Evolutionary conservation across 1,140 invertebrate species (phyloP), one percentile per base, ranked within the genome.

Genomic region (Chironomus tepperi): DNA sequence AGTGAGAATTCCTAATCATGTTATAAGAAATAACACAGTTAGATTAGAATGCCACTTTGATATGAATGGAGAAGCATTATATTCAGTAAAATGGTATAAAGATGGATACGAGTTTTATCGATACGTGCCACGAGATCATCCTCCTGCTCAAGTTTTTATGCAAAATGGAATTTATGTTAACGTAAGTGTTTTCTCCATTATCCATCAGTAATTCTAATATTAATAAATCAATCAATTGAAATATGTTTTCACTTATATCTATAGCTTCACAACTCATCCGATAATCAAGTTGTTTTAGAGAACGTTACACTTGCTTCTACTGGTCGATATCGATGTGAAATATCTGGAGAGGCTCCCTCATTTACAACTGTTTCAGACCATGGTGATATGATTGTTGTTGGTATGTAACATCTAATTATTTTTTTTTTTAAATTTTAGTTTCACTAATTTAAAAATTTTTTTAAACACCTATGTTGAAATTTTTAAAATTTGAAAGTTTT

Each of bases 61-160:
- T 77, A 83, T 94, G 77, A 91, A 92, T 75, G 89, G 88, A 7
- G 92, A 93, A 79, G 85, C 87, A 43, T 83, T 95, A 7, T 94
- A 94, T 83, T 92, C 91, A 1, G 91, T 93, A 77, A 94, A 93
- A 82, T 94, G 92, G 93, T 94, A 94, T 83, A 93, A 93, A 80
- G 92, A 94, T 79, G 91, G 91, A 42, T 88, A 92, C 79, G 93
- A 95, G 82, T 94, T 95, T 84, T 95, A 91, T 84, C 86, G 93
- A 74, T 94, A 89, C 81, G 86, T 94, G 73, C 91, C 92, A 6
- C 85, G 87, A 47, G 90, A 91, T 76, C 83, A 83, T 74, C 90
- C 91, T 65, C 88, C 90, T 0, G 87, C 87, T n/a, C 89, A 91
- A 77, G 87, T 89, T 15, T 94, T 93, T 78, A 86, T 87, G 24